phyloP scores from a whole-genome alignment of 2,888 invertebrate species.

The Plebejus argus region DNA sequence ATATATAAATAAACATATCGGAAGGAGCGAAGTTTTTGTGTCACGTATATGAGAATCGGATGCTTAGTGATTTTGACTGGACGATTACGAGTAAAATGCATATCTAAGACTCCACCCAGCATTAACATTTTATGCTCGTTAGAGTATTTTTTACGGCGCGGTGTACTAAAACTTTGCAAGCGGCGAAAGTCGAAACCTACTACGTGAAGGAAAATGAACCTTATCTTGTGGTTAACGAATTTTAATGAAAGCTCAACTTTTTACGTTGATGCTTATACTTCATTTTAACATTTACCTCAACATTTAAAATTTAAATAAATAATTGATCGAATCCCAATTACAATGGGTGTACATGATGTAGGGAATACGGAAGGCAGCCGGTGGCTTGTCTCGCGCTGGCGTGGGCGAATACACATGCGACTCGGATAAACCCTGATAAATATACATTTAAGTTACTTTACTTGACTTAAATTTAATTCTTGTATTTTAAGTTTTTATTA shows the following conservation, averaged over 20 bases:
- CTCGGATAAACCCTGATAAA: constrained; percentile 41
- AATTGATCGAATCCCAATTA: constrained; percentile 23
- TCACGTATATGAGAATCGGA: constrained; percentile 37
- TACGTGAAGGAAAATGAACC: background rate
- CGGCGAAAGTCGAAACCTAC: background rate
- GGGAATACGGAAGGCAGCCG: constrained; percentile 46
- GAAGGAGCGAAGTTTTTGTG: constrained; percentile 36
- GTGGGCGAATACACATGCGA: constrained; percentile 56
- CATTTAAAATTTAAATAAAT: constrained; percentile 28
- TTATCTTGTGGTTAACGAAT: background rate
- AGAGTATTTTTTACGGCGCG: constrained; percentile 1
- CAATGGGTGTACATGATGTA: constrained; percentile 36
- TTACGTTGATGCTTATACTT: background rate
- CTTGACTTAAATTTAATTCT: background rate
- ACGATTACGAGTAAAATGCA: constrained; percentile 18
- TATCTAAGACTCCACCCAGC: constrained; percentile 1
- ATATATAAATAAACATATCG: constrained; percentile 30
- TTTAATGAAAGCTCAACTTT: background rate
- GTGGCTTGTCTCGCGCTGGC: constrained; percentile 60
- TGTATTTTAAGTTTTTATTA: background rate
- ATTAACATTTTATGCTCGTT: constrained; percentile 26
- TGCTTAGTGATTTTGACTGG: constrained; percentile 13
- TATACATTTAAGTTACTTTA: constrained; percentile 11
- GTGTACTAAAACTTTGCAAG: background rate
- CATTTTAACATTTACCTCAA: background rate